Percentiles rank a stretch among this genome's conserved stretches.
phyloP scores from a whole-genome alignment of 2,888 invertebrate species.

The Calliscelio sp. region DNA sequence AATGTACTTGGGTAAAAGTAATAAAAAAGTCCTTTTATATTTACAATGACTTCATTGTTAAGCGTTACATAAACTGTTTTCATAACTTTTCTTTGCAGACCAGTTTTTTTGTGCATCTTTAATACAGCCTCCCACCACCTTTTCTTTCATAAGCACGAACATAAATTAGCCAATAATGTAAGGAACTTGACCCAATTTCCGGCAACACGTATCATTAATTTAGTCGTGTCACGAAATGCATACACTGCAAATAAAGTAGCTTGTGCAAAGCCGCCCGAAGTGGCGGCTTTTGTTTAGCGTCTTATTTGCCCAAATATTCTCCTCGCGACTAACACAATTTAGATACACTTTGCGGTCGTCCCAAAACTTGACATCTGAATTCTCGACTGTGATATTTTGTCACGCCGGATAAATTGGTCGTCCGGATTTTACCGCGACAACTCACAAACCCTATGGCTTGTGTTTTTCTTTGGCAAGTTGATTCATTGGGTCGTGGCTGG shows the following conservation, averaged over 20 bases:
- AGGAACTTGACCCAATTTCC: slow-evolving; percentile 27
- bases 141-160: slow-evolving; percentile 29
- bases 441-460: neutral
- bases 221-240: slow-evolving; percentile 17
- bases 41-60: too few relatives aligned
- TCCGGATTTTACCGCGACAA: too few relatives aligned
- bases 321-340: neutral
- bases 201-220: slow-evolving; percentile 24
- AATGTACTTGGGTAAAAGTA: too few relatives aligned
- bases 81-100: too few relatives aligned
- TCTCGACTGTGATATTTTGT: too few relatives aligned
- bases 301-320: slow-evolving; percentile 4
- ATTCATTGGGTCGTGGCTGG: neutral
- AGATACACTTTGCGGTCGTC: too few relatives aligned
- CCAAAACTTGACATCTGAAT: too few relatives aligned
- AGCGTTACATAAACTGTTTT: too few relatives aligned
- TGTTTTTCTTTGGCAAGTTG: neutral
- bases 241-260: slow-evolving; percentile 9
- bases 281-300: neutral
- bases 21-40: too few relatives aligned
- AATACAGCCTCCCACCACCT: too few relatives aligned
- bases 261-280: neutral
- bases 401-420: too few relatives aligned
- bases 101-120: too few relatives aligned
- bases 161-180: slow-evolving; percentile 28